These are phyloP conservation scores for Sceloporus tristichus DNA, from an alignment of 2,113 vertebrate species.

Conservation along the genomic window DNA sequence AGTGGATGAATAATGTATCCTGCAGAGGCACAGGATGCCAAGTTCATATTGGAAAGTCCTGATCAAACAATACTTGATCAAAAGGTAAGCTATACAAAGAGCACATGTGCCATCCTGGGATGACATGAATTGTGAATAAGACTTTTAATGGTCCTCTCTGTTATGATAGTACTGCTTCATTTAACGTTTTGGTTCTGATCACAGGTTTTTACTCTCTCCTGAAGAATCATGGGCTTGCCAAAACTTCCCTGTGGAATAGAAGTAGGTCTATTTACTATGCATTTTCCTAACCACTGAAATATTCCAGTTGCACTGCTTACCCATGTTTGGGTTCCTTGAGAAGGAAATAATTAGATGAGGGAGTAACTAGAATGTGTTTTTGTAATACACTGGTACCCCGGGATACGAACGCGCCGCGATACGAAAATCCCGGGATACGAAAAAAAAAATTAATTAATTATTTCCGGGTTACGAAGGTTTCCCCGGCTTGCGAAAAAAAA, in stretches of 20 bases:
- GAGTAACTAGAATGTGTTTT: not conserved
- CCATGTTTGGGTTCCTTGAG: not conserved
- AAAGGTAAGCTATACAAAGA: not conserved
- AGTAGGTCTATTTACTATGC: not conserved
- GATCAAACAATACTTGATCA: constrained; percentile 12
- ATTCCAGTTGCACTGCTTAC: not conserved
- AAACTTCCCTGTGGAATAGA: not conserved
- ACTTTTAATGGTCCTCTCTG: not conserved
- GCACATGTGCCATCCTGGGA: not conserved
- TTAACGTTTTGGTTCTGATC: not conserved
- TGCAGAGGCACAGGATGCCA: not conserved
- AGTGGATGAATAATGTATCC: constrained; percentile 17
- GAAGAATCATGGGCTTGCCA: not conserved
- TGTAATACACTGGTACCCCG: too few relatives aligned
- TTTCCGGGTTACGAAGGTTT: too few relatives aligned
- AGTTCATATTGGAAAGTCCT: not conserved
- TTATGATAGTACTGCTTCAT: not conserved
- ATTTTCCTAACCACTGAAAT: not conserved
- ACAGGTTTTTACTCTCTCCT: not conserved
- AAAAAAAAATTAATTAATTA: too few relatives aligned
- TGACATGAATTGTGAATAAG: not conserved
- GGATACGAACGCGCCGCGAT: too few relatives aligned
- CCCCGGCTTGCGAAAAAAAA: too few relatives aligned
- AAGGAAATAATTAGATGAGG: not conserved
- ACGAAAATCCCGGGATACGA: too few relatives aligned